Evolutionary conservation across 2,888 invertebrate species (phyloP).

Genomic region (Metopia argyrocephala): DNA sequence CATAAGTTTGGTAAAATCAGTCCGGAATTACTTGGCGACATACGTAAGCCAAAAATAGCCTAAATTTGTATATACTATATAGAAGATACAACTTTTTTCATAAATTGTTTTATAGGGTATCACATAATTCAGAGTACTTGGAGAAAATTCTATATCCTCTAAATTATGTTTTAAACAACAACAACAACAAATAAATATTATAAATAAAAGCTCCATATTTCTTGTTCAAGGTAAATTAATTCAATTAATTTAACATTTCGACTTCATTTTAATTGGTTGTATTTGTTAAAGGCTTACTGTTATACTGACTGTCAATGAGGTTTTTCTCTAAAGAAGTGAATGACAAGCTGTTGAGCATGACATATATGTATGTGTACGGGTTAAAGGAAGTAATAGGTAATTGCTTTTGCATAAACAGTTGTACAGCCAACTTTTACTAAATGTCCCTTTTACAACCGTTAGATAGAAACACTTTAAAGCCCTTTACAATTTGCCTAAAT

Average conservation of each 20-base stretch:
- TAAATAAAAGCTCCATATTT: not conserved
- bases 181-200: not conserved
- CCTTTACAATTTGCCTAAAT: constrained; percentile 20
- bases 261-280: not conserved
- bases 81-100: too few relatives aligned
- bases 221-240: not conserved
- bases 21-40: too few relatives aligned
- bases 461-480: constrained; percentile 15
- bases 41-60: too few relatives aligned
- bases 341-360: not conserved
- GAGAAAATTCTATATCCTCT: too few relatives aligned
- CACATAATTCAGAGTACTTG: too few relatives aligned
- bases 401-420: not conserved
- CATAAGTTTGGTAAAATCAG: too few relatives aligned
- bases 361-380: not conserved
- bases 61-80: too few relatives aligned
- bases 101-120: too few relatives aligned
- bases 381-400: not conserved
- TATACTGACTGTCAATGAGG: not conserved
- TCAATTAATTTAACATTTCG: not conserved
- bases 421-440: not conserved
- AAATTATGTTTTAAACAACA: not conserved
- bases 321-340: not conserved
- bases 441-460: constrained; percentile 12
- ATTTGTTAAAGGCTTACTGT: not conserved